These are phyloP conservation scores for Phymorhynchus buccinoides DNA, from an alignment of 1,140 invertebrate genomes.

Conservation along the genomic window DNA sequence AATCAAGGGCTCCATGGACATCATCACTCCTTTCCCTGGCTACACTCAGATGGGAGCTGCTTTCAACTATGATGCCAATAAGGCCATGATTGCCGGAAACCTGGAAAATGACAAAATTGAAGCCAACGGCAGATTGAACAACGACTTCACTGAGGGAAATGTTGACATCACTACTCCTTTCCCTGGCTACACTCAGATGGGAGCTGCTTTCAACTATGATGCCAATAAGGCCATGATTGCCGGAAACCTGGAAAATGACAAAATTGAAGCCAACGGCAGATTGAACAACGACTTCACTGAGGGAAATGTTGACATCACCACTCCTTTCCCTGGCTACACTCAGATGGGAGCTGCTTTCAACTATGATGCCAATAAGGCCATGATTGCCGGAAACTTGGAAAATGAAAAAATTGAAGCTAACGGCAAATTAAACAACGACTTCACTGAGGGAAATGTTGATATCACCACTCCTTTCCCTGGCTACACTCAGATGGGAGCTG, in stretches of 20 bases:
- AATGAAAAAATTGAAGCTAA: neutral
- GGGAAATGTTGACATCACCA: neutral
- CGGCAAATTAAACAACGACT: too few relatives aligned
- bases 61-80: neutral
- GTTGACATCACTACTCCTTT: neutral
- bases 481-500: neutral
- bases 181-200: neutral
- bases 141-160: neutral
- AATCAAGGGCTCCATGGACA: neutral
- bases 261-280: neutral
- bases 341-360: conserved; percentile 16
- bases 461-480: conserved; percentile 21
- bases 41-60: conserved; percentile 13
- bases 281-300: neutral
- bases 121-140: neutral
- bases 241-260: neutral
- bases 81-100: conserved; percentile 6
- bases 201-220: neutral
- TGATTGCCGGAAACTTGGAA: neutral
- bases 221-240: neutral
- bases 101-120: conserved; percentile 1
- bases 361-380: neutral
- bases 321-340: conserved; percentile 2
- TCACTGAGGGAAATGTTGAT: neutral
- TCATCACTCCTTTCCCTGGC: conserved; percentile 12